Base-by-base conservation (phyloP, 2,113 vertebrate species). In the Sprattus sprattus region DNA sequence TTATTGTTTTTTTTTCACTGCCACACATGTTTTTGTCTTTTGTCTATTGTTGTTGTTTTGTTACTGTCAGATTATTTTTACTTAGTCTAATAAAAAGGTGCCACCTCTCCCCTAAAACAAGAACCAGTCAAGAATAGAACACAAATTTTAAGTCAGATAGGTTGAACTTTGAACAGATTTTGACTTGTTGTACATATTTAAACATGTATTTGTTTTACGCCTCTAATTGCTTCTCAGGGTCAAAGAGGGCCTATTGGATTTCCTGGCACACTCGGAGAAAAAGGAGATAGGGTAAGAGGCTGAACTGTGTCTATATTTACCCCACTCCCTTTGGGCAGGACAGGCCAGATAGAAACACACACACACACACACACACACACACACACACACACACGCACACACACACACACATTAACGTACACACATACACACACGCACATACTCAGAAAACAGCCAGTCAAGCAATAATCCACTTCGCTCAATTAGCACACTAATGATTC, bases 171-270 rank as follows among this genome's bases (percentile, higher is more conserved):
- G 71, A 39, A 78, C 71, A 44, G 71, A 78, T 78, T 18, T 28
- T 39, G 28, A 28, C 5, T 39, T 83, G n/a, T 83, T 22, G 25
- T 57, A 32, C 44, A 47, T 32, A 39, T 15, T 81, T 28, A 25
- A 81, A 2, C 82, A 7, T 25, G 67, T 45, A n/a, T 78, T 78
- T 78, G 71, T 39, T 78, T 28, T 85, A 1, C 45, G 4, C 46
- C 44, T 71, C 16, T 28, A 15, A 82, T 11, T 83, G 46, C n/a
- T 81, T 86, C 87, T 15, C 81, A 96, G 95, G 95, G 95, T 20
- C 92, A 93, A 91, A 91, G 94, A 89, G 95, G 95, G 4, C 88
- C 93, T 0, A 93, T 94, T 11, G 95, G 95, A 57, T 89, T 93
- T 45, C 88, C 94, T 45, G 95, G 95, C 81, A 52, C 86, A 0